These are phyloP conservation scores for Congeria kusceri DNA, from an alignment of 2,888 invertebrate species.

Conservation along the genomic window DNA sequence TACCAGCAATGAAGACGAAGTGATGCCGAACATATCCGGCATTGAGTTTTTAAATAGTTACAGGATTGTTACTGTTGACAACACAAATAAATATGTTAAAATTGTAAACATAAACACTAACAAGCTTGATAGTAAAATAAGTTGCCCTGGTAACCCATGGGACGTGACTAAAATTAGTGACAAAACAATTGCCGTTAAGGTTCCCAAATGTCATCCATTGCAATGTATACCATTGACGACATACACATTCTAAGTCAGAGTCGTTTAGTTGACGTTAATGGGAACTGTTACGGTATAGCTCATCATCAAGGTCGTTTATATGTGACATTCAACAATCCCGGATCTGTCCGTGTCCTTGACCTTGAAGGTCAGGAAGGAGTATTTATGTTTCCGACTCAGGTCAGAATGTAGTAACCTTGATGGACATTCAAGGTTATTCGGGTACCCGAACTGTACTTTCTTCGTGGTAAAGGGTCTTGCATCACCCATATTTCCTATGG, in stretches of 20 bases:
- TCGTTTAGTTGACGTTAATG: neutral
- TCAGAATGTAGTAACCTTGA: neutral
- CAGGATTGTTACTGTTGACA: neutral
- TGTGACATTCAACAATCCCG: neutral
- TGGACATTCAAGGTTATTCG: neutral
- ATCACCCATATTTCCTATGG: too few relatives aligned
- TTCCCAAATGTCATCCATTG: neutral
- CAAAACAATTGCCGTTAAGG: neutral
- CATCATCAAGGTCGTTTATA: neutral
- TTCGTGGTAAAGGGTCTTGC: too few relatives aligned
- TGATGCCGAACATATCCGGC: neutral
- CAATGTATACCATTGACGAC: neutral
- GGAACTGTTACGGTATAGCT: slow-evolving; percentile 1
- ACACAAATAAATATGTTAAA: neutral
- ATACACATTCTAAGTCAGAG: neutral
- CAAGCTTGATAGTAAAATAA: neutral
- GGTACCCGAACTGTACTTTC: too few relatives aligned
- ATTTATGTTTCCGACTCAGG: neutral
- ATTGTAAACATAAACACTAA: neutral
- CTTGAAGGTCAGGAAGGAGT: neutral
- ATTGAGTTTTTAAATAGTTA: neutral
- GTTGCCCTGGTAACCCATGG: neutral
- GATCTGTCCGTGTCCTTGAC: neutral
- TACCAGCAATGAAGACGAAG: neutral
- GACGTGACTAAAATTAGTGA: neutral